A percentile compares a stretch with the other conserved stretches of the same genome.
These are phyloP conservation scores for Pectinophora gossypiella DNA, from an alignment of 1,140 invertebrate genomes.

Conservation along the genomic window DNA sequence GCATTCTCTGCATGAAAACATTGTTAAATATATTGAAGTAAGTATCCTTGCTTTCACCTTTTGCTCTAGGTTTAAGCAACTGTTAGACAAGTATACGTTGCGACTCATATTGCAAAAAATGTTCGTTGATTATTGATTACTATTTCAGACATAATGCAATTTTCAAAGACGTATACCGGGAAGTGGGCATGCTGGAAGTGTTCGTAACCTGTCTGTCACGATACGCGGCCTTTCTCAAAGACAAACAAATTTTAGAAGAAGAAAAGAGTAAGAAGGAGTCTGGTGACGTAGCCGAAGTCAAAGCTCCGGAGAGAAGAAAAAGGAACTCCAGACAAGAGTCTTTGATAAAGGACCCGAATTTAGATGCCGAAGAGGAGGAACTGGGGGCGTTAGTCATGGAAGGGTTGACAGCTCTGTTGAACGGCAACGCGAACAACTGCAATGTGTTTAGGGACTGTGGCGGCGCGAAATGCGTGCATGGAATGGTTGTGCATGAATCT, in stretches of 20 bases:
- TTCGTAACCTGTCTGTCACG: conserved; percentile 95
- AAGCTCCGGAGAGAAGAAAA: conserved; percentile 57
- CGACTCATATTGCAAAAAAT: too few relatives aligned
- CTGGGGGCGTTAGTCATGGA: conserved; percentile 92
- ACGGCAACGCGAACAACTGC: conserved; percentile 90
- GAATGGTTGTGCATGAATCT: conserved; percentile 90
- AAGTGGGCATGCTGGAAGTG: conserved; percentile 98
- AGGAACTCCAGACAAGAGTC: conserved; percentile 56
- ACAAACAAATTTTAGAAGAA: conserved; percentile 76
- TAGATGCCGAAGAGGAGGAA: conserved; percentile 80
- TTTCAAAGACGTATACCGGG: conserved; percentile 98
- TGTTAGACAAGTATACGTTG: not conserved
- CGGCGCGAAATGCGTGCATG: conserved; percentile 92
- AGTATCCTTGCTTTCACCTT: too few relatives aligned
- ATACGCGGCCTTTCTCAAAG: conserved; percentile 88
- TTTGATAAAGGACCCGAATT: conserved; percentile 71
- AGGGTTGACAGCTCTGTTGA: conserved; percentile 87
- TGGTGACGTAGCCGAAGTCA: conserved; percentile 38
- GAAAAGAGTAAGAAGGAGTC: conserved; percentile 40
- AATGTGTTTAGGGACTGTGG: conserved; percentile 95
- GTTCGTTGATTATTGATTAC: not conserved
- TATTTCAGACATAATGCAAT: conserved; percentile 86
- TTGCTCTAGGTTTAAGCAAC: not conserved
- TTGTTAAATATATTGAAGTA: conserved; percentile 90
- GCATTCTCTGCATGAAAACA: conserved; percentile 92